Percentiles rank a stretch among this genome's conserved stretches.
These are phyloP conservation scores for Tupaia chinensis DNA, from an alignment of 2,113 vertebrate species.

Conservation along the genomic window DNA sequence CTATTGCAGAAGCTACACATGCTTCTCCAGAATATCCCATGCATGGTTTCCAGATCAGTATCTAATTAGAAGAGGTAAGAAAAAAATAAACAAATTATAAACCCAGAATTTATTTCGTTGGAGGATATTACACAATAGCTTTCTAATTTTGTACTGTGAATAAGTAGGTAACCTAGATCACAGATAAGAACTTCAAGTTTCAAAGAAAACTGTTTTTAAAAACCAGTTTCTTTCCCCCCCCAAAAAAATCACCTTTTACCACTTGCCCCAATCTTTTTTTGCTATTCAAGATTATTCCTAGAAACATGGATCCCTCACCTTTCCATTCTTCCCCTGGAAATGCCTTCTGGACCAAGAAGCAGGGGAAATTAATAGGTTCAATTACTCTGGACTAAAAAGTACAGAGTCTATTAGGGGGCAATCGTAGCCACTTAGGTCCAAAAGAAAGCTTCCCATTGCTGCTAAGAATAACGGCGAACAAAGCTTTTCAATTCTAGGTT, in stretches of 20 bases:
- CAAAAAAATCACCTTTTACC: not conserved
- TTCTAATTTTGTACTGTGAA: not conserved
- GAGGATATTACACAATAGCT: not conserved
- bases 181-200: not conserved
- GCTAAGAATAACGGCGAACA: constrained; percentile 54
- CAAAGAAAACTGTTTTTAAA: not conserved
- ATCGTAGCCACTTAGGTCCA: constrained; percentile 58
- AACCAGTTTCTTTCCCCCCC: too few relatives aligned
- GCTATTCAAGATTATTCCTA: not conserved
- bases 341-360: not conserved
- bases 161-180: not conserved
- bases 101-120: not conserved
- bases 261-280: not conserved
- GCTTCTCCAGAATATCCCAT: not conserved
- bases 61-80: not conserved
- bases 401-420: constrained; percentile 10
- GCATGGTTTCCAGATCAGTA: not conserved
- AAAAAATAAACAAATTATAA: not conserved
- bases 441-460: constrained; percentile 37
- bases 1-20: not conserved
- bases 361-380: constrained; percentile 61
- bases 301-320: not conserved
- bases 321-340: not conserved
- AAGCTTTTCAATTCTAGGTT: constrained; percentile 41
- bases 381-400: constrained; percentile 43